Percentiles rank a stretch among this genome's conserved stretches.
Conservation (phyloP, 2,113 vertebrate genomes). For the Ellobius talpinus region DNA sequence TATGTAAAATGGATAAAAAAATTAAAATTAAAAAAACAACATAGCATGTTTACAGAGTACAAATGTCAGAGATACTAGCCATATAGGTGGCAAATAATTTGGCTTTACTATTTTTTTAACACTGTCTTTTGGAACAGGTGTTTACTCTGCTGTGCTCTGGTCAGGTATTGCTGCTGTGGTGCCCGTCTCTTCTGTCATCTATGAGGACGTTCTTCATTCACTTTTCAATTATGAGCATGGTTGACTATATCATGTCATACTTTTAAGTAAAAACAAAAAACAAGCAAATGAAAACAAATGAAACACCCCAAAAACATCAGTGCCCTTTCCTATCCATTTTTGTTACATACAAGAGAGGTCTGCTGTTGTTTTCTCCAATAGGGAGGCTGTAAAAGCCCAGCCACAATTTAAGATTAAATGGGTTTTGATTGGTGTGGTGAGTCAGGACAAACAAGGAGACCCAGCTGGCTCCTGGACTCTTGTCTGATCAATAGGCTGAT, state of each 20-base stretch:
- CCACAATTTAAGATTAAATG: constrained; percentile 25
- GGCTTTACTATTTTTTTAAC: neutral
- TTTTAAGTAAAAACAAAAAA: neutral
- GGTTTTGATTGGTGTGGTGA: neutral
- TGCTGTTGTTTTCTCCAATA: neutral
- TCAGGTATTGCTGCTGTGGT: neutral
- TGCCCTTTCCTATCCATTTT: neutral
- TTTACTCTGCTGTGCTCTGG: neutral
- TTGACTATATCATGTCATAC: neutral
- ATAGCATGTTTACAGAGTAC: no score
- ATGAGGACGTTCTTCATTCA: neutral
- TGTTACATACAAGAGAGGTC: neutral
- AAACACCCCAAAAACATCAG: neutral
- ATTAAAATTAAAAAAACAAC: no score
- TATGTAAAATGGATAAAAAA: no score
- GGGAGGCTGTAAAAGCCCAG: neutral
- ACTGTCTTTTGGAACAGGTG: neutral
- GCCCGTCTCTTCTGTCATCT: no score
- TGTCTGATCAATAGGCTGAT: neutral
- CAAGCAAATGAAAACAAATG: neutral
- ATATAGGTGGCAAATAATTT: neutral
- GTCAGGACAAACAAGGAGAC: constrained; percentile 5
- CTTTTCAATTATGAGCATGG: no score
- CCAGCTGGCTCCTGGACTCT: neutral
- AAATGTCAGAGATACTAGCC: neutral